These are phyloP conservation scores for Sapajus apella DNA, from an alignment of 2,113 vertebrate genomes.

Conservation along the genomic window DNA sequence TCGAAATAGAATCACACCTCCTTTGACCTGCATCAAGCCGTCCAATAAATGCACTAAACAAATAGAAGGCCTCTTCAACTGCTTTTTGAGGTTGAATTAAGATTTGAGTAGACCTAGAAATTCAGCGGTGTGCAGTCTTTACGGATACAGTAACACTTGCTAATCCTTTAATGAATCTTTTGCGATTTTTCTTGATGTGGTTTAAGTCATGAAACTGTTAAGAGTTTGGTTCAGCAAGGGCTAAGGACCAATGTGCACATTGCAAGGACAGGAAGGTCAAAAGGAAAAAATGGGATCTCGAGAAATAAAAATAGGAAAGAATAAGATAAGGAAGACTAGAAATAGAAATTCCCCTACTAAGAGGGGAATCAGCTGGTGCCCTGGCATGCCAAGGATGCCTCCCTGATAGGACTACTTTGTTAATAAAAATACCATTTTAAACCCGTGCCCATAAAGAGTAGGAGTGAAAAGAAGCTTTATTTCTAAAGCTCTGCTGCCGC, in stretches of 20 bases:
- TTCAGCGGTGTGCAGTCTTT: not conserved
- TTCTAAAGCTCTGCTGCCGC: not conserved
- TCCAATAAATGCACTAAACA: not conserved
- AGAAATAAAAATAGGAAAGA: not conserved
- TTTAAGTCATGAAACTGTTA: not conserved
- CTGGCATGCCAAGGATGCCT: not conserved
- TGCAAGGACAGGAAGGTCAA: not conserved
- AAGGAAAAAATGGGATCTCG: not conserved
- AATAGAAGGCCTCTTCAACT: not conserved
- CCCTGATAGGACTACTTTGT: not conserved
- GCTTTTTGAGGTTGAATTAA: not conserved
- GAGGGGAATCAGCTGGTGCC: not conserved
- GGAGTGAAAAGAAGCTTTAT: not conserved
- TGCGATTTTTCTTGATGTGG: constrained; percentile 7
- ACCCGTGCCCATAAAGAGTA: not conserved
- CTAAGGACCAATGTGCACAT: not conserved
- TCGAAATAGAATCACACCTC: not conserved
- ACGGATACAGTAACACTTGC: not conserved
- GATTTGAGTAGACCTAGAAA: not conserved
- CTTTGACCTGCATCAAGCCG: not conserved
- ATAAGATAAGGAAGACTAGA: not conserved
- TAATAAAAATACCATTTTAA: not conserved
- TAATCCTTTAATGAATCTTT: not conserved
- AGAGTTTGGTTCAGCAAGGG: not conserved
- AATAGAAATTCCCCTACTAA: not conserved